Conservation (phyloP, 2,113 vertebrate species). For the human region DNA sequence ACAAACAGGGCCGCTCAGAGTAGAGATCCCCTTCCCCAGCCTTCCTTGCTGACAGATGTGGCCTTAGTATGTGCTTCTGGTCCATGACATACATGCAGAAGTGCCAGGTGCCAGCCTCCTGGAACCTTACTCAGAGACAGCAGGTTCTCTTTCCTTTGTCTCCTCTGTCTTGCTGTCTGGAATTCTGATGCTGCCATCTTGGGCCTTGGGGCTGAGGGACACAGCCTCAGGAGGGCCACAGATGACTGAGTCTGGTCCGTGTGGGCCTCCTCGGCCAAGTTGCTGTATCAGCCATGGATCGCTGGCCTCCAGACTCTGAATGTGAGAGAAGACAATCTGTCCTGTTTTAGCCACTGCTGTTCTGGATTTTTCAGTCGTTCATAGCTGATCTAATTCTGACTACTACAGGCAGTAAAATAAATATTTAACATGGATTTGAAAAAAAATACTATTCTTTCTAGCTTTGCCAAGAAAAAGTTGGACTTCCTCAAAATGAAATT, state of each 20-base stretch:
- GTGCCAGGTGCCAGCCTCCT: not conserved
- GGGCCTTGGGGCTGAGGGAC: not conserved
- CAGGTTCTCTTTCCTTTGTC: not conserved
- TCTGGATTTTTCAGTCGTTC: slow-evolving; percentile 40
- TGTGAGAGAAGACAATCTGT: not conserved
- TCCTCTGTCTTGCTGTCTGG: not conserved
- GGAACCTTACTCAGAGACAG: not conserved
- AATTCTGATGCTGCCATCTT: not conserved
- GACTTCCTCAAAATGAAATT: slow-evolving; percentile 30
- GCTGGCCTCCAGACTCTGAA: not conserved
- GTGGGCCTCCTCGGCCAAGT: not conserved
- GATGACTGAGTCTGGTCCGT: not conserved
- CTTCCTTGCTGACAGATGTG: not conserved
- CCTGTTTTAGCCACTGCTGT: not conserved
- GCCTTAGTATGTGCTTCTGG: not conserved
- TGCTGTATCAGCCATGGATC: not conserved
- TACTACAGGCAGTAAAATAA: slow-evolving; percentile 20
- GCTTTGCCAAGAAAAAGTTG: slow-evolving; percentile 14
- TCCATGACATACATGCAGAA: not conserved
- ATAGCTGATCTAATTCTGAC: not conserved
- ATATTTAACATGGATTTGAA: slow-evolving; percentile 30
- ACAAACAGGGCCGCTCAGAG: not conserved
- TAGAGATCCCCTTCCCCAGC: not conserved
- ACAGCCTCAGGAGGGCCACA: not conserved
- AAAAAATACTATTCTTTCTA: not conserved